phyloP scores from a whole-genome alignment of 2,797 vertebrate species.

The Vireo griseus region DNA sequence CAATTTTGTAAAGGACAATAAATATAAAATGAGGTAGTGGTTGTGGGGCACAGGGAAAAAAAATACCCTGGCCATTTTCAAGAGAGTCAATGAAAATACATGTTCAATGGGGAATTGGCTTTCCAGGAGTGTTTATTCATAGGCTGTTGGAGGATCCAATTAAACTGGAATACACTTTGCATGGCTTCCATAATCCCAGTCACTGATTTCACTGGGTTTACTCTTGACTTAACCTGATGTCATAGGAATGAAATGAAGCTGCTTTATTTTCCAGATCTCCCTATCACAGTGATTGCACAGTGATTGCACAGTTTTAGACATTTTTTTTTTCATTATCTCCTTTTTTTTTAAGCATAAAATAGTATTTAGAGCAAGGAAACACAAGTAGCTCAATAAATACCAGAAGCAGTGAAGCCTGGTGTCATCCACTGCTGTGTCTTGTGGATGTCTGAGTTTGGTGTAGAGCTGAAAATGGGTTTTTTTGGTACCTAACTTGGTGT shows the following conservation, averaged over 20 bases:
- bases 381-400: not conserved
- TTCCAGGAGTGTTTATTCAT: not conserved
- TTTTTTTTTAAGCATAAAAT: not conserved
- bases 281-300: not conserved
- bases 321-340: not conserved
- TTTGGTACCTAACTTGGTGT: not conserved
- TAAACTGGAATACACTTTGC: not conserved
- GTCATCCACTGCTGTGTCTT: not conserved
- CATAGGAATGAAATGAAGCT: not conserved
- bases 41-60: not conserved
- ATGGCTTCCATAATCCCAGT: not conserved
- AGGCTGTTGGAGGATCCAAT: not conserved
- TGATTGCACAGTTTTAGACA: not conserved
- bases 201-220: not conserved
- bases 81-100: not conserved
- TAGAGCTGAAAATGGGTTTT: not conserved
- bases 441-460: not conserved
- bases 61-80: not conserved
- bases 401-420: not conserved
- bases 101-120: not conserved
- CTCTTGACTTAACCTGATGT: not conserved
- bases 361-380: not conserved
- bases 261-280: not conserved
- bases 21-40: conserved; percentile 15
- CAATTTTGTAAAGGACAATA: not conserved